These are phyloP conservation scores for Antheraea mylitta DNA, from an alignment of 1,140 invertebrate species.

Conservation along the genomic window DNA sequence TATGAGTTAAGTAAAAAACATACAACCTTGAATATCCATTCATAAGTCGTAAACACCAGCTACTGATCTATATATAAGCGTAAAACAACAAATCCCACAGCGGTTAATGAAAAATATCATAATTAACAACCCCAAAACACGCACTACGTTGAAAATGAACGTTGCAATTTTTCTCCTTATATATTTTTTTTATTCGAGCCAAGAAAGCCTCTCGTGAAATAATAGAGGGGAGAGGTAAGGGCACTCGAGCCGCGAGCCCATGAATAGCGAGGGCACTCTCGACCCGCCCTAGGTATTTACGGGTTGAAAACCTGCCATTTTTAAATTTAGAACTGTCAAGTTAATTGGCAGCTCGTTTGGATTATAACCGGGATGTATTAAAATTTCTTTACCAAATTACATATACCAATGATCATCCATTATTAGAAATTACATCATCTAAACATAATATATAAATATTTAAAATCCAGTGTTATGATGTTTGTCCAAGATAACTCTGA, in stretches of 20 bases:
- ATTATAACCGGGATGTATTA: not conserved
- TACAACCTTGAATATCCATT: too few relatives aligned
- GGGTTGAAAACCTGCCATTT: constrained; percentile 31
- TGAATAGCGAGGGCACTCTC: constrained; percentile 35
- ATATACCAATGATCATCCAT: too few relatives aligned
- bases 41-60: too few relatives aligned
- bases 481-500: too few relatives aligned
- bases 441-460: too few relatives aligned
- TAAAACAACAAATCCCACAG: not conserved
- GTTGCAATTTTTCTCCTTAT: constrained; percentile 29
- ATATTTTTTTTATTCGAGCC: constrained; percentile 42
- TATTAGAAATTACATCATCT: too few relatives aligned
- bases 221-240: constrained; percentile 39
- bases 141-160: constrained; percentile 26
- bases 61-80: not conserved
- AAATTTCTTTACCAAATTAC: not conserved
- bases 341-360: constrained; percentile 24
- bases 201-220: constrained; percentile 39
- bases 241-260: constrained; percentile 32
- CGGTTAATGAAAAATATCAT: constrained; percentile 8
- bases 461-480: too few relatives aligned
- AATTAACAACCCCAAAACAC: constrained; percentile 23
- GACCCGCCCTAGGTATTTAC: constrained; percentile 32
- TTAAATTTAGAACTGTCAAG: constrained; percentile 21
- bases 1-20: too few relatives aligned